A percentile compares a stretch with the other conserved stretches of the same genome.
Evolutionary conservation across 1,140 invertebrate species (phyloP).

Genomic region (Drosophila simulans): DNA sequence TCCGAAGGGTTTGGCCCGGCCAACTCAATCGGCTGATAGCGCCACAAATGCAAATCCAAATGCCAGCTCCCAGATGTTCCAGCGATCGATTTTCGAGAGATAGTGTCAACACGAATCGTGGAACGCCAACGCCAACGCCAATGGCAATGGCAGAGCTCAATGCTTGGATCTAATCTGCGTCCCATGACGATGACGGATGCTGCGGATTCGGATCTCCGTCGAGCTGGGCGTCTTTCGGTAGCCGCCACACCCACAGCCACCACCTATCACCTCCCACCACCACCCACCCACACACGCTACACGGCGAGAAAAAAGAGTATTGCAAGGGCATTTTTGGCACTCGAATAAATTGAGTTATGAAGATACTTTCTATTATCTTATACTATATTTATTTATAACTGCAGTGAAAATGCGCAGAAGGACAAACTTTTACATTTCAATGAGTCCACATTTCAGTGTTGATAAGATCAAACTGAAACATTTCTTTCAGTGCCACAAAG

Average conservation of each 20-base stretch:
- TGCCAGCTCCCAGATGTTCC: constrained; percentile 31
- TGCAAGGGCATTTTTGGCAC: not conserved
- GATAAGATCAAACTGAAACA: too few relatives aligned
- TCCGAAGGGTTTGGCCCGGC: constrained; percentile 58
- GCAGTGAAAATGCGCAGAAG: too few relatives aligned
- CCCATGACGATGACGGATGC: constrained; percentile 39
- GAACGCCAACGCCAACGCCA: constrained; percentile 33
- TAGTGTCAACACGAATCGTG: constrained; percentile 43
- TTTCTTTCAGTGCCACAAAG: not conserved
- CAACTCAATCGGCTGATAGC: constrained; percentile 58
- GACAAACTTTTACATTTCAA: too few relatives aligned
- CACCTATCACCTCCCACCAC: constrained; percentile 17
- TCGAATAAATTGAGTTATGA: not conserved
- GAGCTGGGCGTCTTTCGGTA: constrained; percentile 34
- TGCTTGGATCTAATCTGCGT: constrained; percentile 1
- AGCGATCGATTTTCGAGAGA: constrained; percentile 14
- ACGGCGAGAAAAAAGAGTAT: not conserved
- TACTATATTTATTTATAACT: too few relatives aligned
- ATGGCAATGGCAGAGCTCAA: constrained; percentile 3
- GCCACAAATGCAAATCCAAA: constrained; percentile 43
- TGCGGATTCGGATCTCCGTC: constrained; percentile 48
- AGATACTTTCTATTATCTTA: too few relatives aligned
- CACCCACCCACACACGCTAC: constrained; percentile 11
- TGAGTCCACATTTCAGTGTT: too few relatives aligned
- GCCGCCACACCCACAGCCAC: constrained; percentile 42